These are phyloP conservation scores for Pseudomyrmex dendroicus DNA, from an alignment of 1,140 invertebrate species.

Conservation along the genomic window DNA sequence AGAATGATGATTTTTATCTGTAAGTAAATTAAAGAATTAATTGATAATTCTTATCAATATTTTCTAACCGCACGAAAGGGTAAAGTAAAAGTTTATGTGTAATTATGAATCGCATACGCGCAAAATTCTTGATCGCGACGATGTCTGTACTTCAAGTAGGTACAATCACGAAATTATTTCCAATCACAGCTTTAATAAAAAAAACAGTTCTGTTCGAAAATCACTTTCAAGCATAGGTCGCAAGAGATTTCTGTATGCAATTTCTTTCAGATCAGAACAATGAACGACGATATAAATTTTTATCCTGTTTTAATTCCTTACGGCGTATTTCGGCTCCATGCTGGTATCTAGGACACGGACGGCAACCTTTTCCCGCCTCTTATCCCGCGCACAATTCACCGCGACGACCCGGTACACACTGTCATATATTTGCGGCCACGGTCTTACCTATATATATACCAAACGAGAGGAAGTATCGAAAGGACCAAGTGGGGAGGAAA, in stretches of 20 bases:
- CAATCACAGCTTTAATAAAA: background rate
- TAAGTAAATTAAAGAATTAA: conserved; percentile 39
- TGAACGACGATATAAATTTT: background rate
- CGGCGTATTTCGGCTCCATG: conserved; percentile 54
- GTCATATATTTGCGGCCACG: conserved; percentile 73
- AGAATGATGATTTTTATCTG: conserved; percentile 74
- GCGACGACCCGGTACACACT: conserved; percentile 69
- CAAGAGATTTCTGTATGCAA: background rate
- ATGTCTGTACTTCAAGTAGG: background rate
- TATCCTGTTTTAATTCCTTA: conserved; percentile 49
- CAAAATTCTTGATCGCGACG: background rate
- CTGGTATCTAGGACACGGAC: conserved; percentile 25
- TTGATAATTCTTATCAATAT: background rate
- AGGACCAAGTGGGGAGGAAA: conserved; percentile 68
- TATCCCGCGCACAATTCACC: conserved; percentile 58
- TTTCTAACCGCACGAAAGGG: background rate
- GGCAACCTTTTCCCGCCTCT: conserved; percentile 27
- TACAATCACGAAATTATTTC: conserved; percentile 16
- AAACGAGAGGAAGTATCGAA: conserved; percentile 69
- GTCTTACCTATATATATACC: conserved; percentile 73
- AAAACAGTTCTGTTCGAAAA: background rate
- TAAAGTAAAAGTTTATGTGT: background rate
- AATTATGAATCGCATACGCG: too few species aligned
- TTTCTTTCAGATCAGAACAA: background rate
- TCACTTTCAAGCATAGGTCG: background rate